Evolutionary conservation across 2,888 invertebrate species (phyloP).

Genomic region (Chaitophorus viminalis): DNA sequence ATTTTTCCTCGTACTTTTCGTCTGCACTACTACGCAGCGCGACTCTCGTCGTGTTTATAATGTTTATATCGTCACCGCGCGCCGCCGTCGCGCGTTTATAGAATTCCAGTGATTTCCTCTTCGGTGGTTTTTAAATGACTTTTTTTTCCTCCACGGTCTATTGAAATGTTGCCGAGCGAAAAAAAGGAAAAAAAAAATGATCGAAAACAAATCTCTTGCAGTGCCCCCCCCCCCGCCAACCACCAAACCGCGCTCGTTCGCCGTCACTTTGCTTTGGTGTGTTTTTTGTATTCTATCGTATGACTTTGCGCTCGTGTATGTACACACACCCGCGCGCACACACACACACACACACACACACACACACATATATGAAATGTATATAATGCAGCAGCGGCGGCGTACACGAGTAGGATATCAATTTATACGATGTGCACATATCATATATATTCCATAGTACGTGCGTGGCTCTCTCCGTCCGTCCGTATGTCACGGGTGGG

Average conservation of each 20-base stretch:
- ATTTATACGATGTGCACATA: not conserved
- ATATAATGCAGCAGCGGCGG: not conserved
- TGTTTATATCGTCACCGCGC: not conserved
- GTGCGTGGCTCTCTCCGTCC: not conserved
- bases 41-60: not conserved
- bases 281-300: not conserved
- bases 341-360: not conserved
- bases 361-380: not conserved
- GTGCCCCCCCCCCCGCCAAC: no score
- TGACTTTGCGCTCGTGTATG: not conserved
- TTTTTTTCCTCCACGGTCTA: conserved; percentile 37
- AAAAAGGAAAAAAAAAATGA: conserved; percentile 31
- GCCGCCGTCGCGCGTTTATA: conserved; percentile 32
- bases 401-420: conserved; percentile 25
- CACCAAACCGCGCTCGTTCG: no score
- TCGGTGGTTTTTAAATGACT: conserved; percentile 56
- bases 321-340: not conserved
- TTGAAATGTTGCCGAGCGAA: conserved; percentile 49
- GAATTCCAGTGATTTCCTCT: conserved; percentile 43
- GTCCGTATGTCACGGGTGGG: not conserved
- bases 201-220: conserved; percentile 48
- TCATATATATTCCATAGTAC: no score
- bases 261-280: not conserved
- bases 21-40: not conserved
- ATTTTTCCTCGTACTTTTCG: not conserved